Evolutionary conservation across 2,888 invertebrate species (phyloP).

Genomic region (Thysanoteuthis rhombus): DNA sequence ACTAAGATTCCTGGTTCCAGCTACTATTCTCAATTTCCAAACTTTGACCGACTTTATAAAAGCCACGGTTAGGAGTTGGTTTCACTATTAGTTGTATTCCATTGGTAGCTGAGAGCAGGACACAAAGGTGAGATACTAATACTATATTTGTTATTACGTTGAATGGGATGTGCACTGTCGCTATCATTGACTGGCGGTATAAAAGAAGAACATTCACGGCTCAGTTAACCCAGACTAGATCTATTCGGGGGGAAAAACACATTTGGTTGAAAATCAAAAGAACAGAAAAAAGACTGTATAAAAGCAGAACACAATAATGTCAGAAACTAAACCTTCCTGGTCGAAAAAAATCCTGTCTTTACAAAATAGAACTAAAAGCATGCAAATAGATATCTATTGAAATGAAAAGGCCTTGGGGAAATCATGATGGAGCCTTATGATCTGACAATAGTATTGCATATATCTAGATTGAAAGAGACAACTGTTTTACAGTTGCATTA

Average conservation of each 20-base stretch:
- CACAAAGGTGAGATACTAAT: neutral
- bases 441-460: neutral
- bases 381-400: neutral
- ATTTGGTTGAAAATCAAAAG: neutral
- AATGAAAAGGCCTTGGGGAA: neutral
- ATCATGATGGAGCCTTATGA: neutral
- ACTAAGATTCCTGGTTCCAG: no score
- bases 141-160: neutral
- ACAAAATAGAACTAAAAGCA: neutral
- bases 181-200: neutral
- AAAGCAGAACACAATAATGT: neutral
- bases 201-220: neutral
- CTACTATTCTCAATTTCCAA: no score
- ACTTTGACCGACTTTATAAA: neutral
- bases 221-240: neutral
- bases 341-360: neutral
- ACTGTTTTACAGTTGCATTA: neutral
- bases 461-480: neutral
- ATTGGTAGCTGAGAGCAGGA: neutral
- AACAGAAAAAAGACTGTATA: neutral
- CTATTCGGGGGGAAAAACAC: neutral
- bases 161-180: no score
- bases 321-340: neutral
- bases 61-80: neutral
- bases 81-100: neutral